Conservation (phyloP, 2,888 invertebrate species). For the Mongoloraphidia duomilia region DNA sequence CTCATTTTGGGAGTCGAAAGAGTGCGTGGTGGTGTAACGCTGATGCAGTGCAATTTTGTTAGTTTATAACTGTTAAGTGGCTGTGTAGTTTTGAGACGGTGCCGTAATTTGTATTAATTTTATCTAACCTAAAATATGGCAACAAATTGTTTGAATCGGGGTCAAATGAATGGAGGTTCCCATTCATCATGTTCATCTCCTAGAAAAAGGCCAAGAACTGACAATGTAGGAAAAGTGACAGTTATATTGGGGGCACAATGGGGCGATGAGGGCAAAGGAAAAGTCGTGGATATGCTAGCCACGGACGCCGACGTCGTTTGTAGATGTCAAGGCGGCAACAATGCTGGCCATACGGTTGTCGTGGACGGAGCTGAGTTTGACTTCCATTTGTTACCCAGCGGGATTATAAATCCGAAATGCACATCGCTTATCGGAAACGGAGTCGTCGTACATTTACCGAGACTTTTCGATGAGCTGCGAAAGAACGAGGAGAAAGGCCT, state of each 20-base stretch:
- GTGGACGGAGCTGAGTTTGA: constrained; percentile 88
- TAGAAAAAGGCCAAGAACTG: constrained; percentile 32
- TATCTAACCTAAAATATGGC: constrained; percentile 14
- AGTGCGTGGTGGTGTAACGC: too few relatives aligned
- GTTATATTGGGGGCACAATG: constrained; percentile 98
- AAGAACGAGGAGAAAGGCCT: constrained; percentile 87
- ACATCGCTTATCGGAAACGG: constrained; percentile 93
- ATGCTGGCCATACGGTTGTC: constrained; percentile 98
- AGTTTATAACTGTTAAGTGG: background rate
- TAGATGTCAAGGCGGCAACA: constrained; percentile 98
- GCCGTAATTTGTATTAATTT: too few relatives aligned
- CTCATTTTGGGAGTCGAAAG: too few relatives aligned
- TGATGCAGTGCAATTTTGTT: constrained; percentile 2
- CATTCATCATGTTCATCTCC: constrained; percentile 25
- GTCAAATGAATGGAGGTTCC: constrained; percentile 27
- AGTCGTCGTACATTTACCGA: constrained; percentile 92
- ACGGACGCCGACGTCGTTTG: constrained; percentile 82
- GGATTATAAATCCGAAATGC: constrained; percentile 85
- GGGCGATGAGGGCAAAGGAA: constrained; percentile 99
- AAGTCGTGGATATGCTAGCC: constrained; percentile 94
- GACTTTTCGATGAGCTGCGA: constrained; percentile 85
- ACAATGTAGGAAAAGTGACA: constrained; percentile 50
- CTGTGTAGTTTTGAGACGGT: background rate
- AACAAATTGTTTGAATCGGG: constrained; percentile 7
- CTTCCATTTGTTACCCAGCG: constrained; percentile 95